Conservation (phyloP, 2,888 invertebrate genomes). For the Dorcus hopei region DNA sequence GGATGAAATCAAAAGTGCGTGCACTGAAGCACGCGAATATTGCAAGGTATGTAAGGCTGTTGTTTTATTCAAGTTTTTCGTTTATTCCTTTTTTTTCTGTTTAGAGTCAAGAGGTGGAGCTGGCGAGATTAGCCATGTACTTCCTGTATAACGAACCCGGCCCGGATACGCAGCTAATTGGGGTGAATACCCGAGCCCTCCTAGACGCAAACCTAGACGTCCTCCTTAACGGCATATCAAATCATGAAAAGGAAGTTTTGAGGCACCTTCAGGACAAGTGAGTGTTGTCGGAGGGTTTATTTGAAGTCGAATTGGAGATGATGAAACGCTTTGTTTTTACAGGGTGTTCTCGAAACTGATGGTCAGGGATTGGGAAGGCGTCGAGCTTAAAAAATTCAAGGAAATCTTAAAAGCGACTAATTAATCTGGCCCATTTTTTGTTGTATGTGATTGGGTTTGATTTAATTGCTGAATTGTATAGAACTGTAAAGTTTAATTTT, state of each 20-base stretch:
- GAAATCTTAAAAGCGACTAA: no score
- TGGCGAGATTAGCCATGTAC: slow-evolving; percentile 71
- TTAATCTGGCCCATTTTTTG: no score
- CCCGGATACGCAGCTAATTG: slow-evolving; percentile 70
- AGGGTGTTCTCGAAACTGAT: not conserved
- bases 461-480: no score
- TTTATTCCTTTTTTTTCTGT: slow-evolving; percentile 11
- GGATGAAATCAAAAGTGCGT: slow-evolving; percentile 59
- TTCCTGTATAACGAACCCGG: slow-evolving; percentile 52
- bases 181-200: slow-evolving; percentile 67
- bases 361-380: not conserved
- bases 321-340: not conserved
- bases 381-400: not conserved
- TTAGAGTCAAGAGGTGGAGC: slow-evolving; percentile 59
- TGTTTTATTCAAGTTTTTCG: not conserved
- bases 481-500: no score
- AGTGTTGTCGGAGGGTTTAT: not conserved
- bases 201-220: slow-evolving; percentile 64
- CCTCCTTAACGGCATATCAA: slow-evolving; percentile 60
- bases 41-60: slow-evolving; percentile 57
- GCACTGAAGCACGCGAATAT: slow-evolving; percentile 60
- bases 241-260: slow-evolving; percentile 62
- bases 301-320: not conserved
- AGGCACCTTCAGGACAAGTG: slow-evolving; percentile 35
- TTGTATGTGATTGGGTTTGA: no score